phyloP scores from a whole-genome alignment of 2,113 vertebrate species.

The Panthera tigris region DNA sequence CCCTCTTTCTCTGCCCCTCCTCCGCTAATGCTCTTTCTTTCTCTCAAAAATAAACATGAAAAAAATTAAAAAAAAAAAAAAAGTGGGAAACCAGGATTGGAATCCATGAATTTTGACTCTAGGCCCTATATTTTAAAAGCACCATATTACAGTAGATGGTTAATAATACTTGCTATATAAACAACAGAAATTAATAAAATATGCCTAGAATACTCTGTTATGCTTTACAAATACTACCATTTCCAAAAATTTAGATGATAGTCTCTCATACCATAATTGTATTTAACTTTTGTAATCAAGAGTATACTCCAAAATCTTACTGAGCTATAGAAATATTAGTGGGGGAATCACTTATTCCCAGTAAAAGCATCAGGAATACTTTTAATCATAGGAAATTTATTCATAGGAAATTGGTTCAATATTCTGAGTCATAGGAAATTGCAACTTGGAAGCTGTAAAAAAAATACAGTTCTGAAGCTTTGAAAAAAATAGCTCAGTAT shows the following conservation, averaged over 20 bases:
- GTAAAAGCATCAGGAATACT: not conserved
- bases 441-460: no score
- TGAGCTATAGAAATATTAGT: not conserved
- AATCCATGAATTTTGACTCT: not conserved
- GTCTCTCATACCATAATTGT: not conserved
- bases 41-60: no score
- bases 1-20: no score
- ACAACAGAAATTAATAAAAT: not conserved
- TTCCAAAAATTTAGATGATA: not conserved
- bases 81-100: not conserved
- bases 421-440: no score
- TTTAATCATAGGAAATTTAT: not conserved
- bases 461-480: no score
- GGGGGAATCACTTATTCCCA: not conserved
- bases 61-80: not conserved
- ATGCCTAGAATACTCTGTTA: not conserved
- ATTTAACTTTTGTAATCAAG: not conserved
- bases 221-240: not conserved
- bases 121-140: not conserved
- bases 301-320: not conserved
- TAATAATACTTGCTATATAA: not conserved
- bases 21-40: no score
- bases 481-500: not conserved
- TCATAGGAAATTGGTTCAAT: not conserved
- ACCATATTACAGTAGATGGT: not conserved